phyloP scores from a whole-genome alignment of 2,888 invertebrate genomes.

The Epinotia ramella region DNA sequence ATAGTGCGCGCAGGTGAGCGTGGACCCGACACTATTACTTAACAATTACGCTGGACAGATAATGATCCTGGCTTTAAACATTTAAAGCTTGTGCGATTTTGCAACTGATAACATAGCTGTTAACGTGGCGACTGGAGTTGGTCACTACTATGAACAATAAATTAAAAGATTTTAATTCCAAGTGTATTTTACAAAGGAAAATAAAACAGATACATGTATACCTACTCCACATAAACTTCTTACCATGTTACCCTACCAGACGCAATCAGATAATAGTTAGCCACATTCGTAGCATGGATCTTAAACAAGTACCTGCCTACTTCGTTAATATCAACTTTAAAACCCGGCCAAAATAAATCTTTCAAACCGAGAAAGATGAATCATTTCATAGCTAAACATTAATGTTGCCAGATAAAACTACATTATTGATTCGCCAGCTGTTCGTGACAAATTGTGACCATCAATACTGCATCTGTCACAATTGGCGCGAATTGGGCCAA shows the following conservation, averaged over 20 bases:
- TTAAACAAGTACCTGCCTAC: not conserved
- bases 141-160: too few relatives aligned
- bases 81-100: not conserved
- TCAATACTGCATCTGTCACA: constrained; percentile 42
- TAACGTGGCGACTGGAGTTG: too few relatives aligned
- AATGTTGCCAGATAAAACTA: constrained; percentile 26
- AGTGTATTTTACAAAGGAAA: too few relatives aligned
- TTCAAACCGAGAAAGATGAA: constrained; percentile 19
- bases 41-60: not conserved
- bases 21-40: not conserved
- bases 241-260: not conserved
- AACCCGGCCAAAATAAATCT: not conserved
- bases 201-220: not conserved
- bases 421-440: constrained; percentile 43
- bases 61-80: not conserved
- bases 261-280: not conserved
- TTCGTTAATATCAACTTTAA: not conserved
- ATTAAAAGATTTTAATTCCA: too few relatives aligned
- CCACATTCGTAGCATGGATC: not conserved
- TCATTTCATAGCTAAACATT: constrained; percentile 20
- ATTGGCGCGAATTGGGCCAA: constrained; percentile 36
- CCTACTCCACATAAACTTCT: not conserved
- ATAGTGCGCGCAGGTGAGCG: constrained; percentile 6
- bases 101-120: not conserved
- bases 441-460: constrained; percentile 41